These are phyloP conservation scores for Holotrichia oblita DNA, from an alignment of 1,140 invertebrate genomes.

Conservation along the genomic window DNA sequence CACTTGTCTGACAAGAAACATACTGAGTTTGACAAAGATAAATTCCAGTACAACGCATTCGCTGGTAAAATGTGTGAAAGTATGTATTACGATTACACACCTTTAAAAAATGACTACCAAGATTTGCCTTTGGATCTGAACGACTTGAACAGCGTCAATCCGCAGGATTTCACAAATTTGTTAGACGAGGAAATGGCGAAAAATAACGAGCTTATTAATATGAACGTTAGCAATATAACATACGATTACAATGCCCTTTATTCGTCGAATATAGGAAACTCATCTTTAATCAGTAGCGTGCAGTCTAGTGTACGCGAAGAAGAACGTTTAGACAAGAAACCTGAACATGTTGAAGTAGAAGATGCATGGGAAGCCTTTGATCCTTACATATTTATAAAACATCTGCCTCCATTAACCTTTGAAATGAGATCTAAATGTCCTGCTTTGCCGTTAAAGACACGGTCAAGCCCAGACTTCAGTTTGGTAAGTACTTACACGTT, in stretches of 20 bases:
- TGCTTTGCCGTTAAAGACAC: constrained; percentile 90
- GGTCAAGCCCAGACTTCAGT: constrained; percentile 93
- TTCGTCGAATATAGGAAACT: constrained; percentile 47
- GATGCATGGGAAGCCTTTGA: constrained; percentile 85
- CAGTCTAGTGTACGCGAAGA: constrained; percentile 58
- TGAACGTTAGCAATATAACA: constrained; percentile 49
- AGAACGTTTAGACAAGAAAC: constrained; percentile 63
- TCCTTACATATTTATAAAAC: constrained; percentile 92
- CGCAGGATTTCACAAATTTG: constrained; percentile 59
- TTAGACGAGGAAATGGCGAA: constrained; percentile 60
- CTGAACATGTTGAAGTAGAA: constrained; percentile 65
- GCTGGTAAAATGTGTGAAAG: constrained; percentile 58
- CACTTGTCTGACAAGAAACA: constrained; percentile 52
- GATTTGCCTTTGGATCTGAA: constrained; percentile 57
- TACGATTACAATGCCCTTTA: constrained; percentile 59
- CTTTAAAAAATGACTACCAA: constrained; percentile 56
- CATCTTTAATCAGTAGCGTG: constrained; percentile 49
- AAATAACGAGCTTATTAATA: constrained; percentile 51
- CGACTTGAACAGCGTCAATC: constrained; percentile 58
- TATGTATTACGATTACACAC: constrained; percentile 57
- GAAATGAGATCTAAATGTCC: constrained; percentile 88
- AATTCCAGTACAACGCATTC: constrained; percentile 53
- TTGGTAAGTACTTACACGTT: constrained; percentile 79
- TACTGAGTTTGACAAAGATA: constrained; percentile 53
- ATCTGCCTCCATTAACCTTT: constrained; percentile 87